Conservation (phyloP, 2,888 invertebrate genomes). For the Microdon myrmicae region DNA sequence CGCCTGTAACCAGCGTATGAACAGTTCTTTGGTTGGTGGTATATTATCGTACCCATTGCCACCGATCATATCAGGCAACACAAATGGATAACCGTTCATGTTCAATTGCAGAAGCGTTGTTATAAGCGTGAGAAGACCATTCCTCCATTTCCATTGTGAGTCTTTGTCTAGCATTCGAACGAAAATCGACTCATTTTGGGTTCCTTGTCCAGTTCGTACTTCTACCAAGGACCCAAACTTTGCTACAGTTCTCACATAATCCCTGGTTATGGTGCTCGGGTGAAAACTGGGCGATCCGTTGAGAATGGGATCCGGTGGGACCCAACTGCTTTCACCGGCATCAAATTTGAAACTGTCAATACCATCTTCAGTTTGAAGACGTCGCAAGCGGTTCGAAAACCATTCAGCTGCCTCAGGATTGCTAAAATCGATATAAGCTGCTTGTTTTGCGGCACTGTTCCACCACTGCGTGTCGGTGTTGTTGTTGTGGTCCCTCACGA, state of each 20-base stretch:
- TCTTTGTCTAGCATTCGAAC: slow-evolving; percentile 80
- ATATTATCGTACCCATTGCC: slow-evolving; percentile 72
- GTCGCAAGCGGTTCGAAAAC: slow-evolving; percentile 68
- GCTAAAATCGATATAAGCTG: slow-evolving; percentile 76
- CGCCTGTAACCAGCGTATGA: slow-evolving; percentile 80
- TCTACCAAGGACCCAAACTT: slow-evolving; percentile 73
- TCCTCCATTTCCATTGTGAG: slow-evolving; percentile 73
- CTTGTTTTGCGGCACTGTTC: slow-evolving; percentile 64
- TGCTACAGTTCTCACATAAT: slow-evolving; percentile 69
- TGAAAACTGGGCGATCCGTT: slow-evolving; percentile 68
- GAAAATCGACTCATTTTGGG: slow-evolving; percentile 75
- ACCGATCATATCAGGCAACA: slow-evolving; percentile 83
- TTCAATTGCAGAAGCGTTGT: slow-evolving; percentile 69
- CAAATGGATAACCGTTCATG: slow-evolving; percentile 70
- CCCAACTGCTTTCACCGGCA: slow-evolving; percentile 77
- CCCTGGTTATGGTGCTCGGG: slow-evolving; percentile 66
- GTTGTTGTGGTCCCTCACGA: slow-evolving; percentile 66
- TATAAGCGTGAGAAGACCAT: slow-evolving; percentile 76
- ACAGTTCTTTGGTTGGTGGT: slow-evolving; percentile 71
- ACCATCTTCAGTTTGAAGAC: slow-evolving; percentile 71
- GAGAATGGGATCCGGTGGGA: slow-evolving; percentile 71
- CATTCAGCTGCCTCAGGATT: slow-evolving; percentile 72
- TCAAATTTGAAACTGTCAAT: slow-evolving; percentile 83
- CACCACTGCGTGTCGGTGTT: slow-evolving; percentile 68
- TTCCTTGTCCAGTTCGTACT: slow-evolving; percentile 73